These are phyloP conservation scores for Neopelma chrysocephalum DNA, from an alignment of 2,797 vertebrate genomes.

Conservation along the genomic window DNA sequence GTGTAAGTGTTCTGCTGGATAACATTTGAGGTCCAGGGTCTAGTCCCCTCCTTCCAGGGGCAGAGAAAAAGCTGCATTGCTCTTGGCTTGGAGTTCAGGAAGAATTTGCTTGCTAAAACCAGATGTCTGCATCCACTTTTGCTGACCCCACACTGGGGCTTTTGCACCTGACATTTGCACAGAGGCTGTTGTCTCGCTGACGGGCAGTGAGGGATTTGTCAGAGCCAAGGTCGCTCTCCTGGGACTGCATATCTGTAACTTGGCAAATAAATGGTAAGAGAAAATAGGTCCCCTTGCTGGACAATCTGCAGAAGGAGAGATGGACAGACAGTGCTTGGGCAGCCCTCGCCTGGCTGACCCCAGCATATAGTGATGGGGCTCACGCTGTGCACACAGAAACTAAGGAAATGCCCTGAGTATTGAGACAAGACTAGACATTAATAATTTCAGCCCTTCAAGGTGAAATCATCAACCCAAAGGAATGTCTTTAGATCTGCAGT, in stretches of 20 bases:
- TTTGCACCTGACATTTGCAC: not conserved
- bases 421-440: not conserved
- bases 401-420: not conserved
- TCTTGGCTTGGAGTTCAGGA: not conserved
- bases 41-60: not conserved
- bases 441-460: not conserved
- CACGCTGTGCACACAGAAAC: not conserved
- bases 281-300: not conserved
- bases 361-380: not conserved
- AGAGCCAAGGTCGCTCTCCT: fast-evolving
- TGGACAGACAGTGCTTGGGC: not conserved
- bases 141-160: not conserved
- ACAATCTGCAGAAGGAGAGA: not conserved
- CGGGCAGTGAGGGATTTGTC: not conserved
- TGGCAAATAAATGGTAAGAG: not conserved
- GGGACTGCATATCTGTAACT: not conserved
- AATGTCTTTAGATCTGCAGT: not conserved
- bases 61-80: not conserved
- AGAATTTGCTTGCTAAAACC: not conserved
- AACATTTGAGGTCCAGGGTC: not conserved
- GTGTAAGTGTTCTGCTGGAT: not conserved
- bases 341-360: not conserved
- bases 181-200: not conserved
- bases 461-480: not conserved
- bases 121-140: not conserved